These are phyloP conservation scores for Busseola fusca DNA, from an alignment of 2,888 invertebrate species.

Conservation along the genomic window DNA sequence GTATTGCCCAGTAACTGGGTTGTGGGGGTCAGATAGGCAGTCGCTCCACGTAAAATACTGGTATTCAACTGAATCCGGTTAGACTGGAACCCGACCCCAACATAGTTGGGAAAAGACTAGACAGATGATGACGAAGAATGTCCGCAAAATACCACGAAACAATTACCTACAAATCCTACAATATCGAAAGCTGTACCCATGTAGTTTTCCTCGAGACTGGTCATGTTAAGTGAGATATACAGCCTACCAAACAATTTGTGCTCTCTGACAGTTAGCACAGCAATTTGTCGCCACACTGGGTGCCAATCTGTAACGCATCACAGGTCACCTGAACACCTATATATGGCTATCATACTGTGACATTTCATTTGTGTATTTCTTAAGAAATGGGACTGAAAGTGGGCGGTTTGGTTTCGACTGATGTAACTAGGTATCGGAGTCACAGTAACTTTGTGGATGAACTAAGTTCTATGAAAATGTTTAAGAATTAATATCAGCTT, in stretches of 20 bases:
- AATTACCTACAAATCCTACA: no score
- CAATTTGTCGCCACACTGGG: slow-evolving; percentile 62
- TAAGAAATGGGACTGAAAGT: slow-evolving; percentile 26
- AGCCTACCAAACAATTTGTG: slow-evolving; percentile 37
- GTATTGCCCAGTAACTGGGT: no score
- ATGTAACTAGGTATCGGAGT: slow-evolving; percentile 18
- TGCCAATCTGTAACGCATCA: slow-evolving; percentile 61
- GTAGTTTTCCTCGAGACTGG: slow-evolving; percentile 49
- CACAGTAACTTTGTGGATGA: not conserved
- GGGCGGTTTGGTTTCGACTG: slow-evolving; percentile 3
- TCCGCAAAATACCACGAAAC: slow-evolving; percentile 23
- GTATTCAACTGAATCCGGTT: no score
- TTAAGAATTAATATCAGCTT: not conserved
- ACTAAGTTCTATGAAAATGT: not conserved
- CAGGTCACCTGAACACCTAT: slow-evolving; percentile 57
- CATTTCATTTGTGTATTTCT: slow-evolving; percentile 48
- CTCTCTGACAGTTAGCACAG: slow-evolving; percentile 55
- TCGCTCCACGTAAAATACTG: no score
- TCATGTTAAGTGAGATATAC: slow-evolving; percentile 56
- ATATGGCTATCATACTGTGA: slow-evolving; percentile 49
- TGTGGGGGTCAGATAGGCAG: no score
- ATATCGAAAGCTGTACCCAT: slow-evolving; percentile 48
- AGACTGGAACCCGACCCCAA: no score
- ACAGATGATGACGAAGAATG: no score
- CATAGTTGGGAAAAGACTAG: no score